phyloP scores from a whole-genome alignment of 2,888 invertebrate genomes.

The Athalia circularis region DNA sequence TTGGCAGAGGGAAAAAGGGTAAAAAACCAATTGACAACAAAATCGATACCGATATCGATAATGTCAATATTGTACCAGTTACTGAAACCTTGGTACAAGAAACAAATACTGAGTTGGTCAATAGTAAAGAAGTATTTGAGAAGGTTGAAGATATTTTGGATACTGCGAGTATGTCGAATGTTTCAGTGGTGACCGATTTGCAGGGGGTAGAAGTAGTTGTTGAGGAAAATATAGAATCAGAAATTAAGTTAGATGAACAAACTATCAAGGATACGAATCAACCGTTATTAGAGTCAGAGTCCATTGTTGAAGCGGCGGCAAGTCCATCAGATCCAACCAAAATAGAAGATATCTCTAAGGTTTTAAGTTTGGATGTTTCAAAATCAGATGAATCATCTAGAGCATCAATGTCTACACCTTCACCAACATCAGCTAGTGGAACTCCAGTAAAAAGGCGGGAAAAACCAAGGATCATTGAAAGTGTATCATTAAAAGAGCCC shows the following conservation, averaged over 20 bases:
- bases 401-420: constrained; percentile 55
- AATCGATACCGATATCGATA: constrained; percentile 49
- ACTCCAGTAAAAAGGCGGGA: constrained; percentile 71
- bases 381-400: constrained; percentile 60
- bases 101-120: constrained; percentile 14
- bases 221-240: constrained; percentile 56
- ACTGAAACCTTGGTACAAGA: constrained; percentile 13
- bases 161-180: constrained; percentile 51
- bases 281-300: constrained; percentile 30
- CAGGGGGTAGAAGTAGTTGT: constrained; percentile 60
- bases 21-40: constrained; percentile 54
- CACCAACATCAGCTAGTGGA: constrained; percentile 58
- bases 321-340: constrained; percentile 44
- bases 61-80: constrained; percentile 36
- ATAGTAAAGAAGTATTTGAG: constrained; percentile 36
- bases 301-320: constrained; percentile 17
- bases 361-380: constrained; percentile 57
- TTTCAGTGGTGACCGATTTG: constrained; percentile 56
- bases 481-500: constrained; percentile 69
- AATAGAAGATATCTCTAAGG: constrained; percentile 52
- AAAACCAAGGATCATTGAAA: constrained; percentile 71
- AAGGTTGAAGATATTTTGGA: constrained; percentile 46
- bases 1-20: constrained; percentile 54
- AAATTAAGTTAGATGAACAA: constrained; percentile 51
- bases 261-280: constrained; percentile 45